These are phyloP conservation scores for Bombyx huttoni DNA, from an alignment of 2,888 invertebrate species.

Conservation along the genomic window DNA sequence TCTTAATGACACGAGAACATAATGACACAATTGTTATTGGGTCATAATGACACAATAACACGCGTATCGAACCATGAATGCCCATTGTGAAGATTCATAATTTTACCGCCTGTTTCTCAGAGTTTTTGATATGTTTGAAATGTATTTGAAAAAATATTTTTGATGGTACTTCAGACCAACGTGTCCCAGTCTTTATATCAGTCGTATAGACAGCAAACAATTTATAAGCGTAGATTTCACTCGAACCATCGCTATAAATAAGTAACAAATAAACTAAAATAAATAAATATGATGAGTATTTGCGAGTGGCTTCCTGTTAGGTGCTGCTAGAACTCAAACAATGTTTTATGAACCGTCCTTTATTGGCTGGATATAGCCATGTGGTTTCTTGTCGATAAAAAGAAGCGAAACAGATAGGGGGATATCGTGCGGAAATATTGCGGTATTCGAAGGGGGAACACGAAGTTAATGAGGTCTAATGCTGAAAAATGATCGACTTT, in stretches of 20 bases:
- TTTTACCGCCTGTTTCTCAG: too few species aligned
- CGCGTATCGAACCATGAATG: too few species aligned
- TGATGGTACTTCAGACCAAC: too few species aligned
- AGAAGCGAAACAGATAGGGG: neutral
- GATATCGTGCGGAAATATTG: neutral
- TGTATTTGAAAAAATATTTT: too few species aligned
- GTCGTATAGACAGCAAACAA: too few species aligned
- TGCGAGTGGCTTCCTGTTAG: conserved; percentile 25
- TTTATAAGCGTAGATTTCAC: too few species aligned
- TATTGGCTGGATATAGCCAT: conserved; percentile 4
- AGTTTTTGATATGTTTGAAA: too few species aligned
- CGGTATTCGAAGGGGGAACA: neutral
- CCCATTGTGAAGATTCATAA: too few species aligned
- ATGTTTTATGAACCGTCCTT: conserved; percentile 18
- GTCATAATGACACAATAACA: too few species aligned
- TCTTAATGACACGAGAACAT: too few species aligned
- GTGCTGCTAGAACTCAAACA: conserved; percentile 13
- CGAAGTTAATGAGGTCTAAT: neutral
- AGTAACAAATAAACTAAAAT: conserved; percentile 52
- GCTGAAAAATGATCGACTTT: neutral
- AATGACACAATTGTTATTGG: too few species aligned
- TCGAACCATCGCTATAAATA: neutral
- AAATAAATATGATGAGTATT: conserved; percentile 53
- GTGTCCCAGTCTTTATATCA: too few species aligned
- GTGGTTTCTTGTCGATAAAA: conserved; percentile 3